phyloP scores from a whole-genome alignment of 2,888 invertebrate genomes.

The Tiliacea citrago region DNA sequence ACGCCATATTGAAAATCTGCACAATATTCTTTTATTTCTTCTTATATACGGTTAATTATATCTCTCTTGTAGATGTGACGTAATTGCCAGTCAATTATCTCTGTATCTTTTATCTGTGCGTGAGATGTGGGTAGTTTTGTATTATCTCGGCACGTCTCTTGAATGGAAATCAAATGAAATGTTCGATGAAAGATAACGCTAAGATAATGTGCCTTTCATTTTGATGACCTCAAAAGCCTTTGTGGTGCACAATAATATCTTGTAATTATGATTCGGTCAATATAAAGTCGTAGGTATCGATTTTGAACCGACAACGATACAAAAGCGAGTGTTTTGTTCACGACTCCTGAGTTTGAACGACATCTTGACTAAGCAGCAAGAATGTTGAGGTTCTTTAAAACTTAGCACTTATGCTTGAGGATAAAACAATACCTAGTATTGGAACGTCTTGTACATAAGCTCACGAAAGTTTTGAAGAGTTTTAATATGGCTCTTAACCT shows the following conservation, averaged over 20 bases:
- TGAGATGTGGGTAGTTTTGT: constrained; percentile 54
- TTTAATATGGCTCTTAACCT: constrained; percentile 2
- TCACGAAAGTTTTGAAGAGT: constrained; percentile 5
- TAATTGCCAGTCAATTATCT: constrained; percentile 70
- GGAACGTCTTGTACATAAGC: constrained; percentile 7
- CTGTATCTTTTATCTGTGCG: constrained; percentile 70
- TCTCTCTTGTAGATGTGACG: constrained; percentile 70
- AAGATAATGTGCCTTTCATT: constrained; percentile 55
- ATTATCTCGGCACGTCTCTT: constrained; percentile 70
- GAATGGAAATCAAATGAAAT: constrained; percentile 61
- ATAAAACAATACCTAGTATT: constrained; percentile 42
- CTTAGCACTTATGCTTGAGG: constrained; percentile 49
- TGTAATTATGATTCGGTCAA: constrained; percentile 20
- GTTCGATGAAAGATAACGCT: constrained; percentile 64
- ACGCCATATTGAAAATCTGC: constrained; percentile 80
- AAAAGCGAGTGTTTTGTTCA: constrained; percentile 24
- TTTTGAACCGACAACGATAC: constrained; percentile 21
- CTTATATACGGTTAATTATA: constrained; percentile 80
- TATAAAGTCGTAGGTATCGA: constrained; percentile 17
- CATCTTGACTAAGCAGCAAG: constrained; percentile 25
- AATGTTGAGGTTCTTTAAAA: constrained; percentile 20
- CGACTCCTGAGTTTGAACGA: constrained; percentile 22
- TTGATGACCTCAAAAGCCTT: constrained; percentile 24
- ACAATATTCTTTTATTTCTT: constrained; percentile 68
- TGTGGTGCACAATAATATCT: constrained; percentile 10